These are phyloP conservation scores for Zaprionus africanus DNA, from an alignment of 1,140 invertebrate species.

Conservation along the genomic window DNA sequence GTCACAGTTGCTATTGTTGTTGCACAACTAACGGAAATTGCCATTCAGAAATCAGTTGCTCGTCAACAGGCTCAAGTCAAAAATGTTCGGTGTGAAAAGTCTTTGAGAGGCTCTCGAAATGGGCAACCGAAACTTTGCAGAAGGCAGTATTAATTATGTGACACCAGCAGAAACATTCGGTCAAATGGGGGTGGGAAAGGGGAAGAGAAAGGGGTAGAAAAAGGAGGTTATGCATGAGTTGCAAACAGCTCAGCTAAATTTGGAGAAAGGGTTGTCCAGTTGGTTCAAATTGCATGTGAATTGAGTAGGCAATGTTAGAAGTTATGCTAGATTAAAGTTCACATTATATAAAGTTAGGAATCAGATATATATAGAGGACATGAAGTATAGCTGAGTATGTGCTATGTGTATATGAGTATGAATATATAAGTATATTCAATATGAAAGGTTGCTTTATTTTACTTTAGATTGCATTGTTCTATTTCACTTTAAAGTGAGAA, in stretches of 20 bases:
- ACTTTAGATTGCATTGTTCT: too few species aligned
- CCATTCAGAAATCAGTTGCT: conserved; percentile 20
- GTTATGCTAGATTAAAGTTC: neutral
- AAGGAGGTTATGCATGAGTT: neutral
- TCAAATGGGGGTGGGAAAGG: neutral
- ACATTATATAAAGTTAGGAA: too few species aligned
- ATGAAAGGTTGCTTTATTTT: too few species aligned
- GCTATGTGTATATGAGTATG: too few species aligned
- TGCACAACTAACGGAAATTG: conserved; percentile 35
- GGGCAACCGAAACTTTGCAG: conserved; percentile 5
- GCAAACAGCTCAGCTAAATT: too few species aligned
- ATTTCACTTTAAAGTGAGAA: too few species aligned
- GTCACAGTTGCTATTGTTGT: neutral
- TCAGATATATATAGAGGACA: too few species aligned
- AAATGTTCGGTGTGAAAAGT: neutral
- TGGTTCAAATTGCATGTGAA: too few species aligned
- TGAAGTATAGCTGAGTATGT: too few species aligned
- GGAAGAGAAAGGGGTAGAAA: neutral
- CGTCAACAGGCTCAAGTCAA: conserved; percentile 21
- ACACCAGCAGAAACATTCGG: neutral
- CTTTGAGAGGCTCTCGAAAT: conserved; percentile 3
- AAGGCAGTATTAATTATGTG: neutral
- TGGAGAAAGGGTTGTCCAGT: too few species aligned
- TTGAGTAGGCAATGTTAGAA: neutral
- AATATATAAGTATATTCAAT: too few species aligned